These are phyloP conservation scores for Villa cingulata DNA, from an alignment of 2,888 invertebrate species.

Conservation along the genomic window DNA sequence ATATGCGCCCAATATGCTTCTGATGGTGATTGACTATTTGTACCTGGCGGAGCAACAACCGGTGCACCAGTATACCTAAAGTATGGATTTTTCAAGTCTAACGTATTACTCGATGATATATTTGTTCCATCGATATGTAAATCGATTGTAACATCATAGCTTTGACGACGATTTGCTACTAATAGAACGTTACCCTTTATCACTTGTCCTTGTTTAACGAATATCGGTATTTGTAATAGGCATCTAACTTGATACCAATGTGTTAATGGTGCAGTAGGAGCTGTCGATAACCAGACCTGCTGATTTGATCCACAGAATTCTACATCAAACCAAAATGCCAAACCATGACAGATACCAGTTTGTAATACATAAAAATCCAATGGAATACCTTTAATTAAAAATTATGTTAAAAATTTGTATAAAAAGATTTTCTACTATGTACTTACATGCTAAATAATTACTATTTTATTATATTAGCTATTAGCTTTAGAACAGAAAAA, in stretches of 20 bases:
- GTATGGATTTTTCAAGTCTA: constrained; percentile 97
- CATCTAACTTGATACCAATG: constrained; percentile 99
- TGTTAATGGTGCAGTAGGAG: constrained; percentile 93
- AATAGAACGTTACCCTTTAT: constrained; percentile 77
- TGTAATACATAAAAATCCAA: constrained; percentile 83
- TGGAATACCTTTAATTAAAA: constrained; percentile 57
- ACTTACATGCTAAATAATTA: neutral
- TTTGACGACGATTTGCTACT: constrained; percentile 90
- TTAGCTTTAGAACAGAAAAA: too few species aligned
- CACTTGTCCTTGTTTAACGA: constrained; percentile 87
- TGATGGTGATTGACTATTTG: constrained; percentile 80
- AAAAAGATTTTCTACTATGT: neutral
- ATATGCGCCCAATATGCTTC: constrained; percentile 83
- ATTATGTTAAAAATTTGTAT: constrained; percentile 5
- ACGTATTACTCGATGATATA: constrained; percentile 73
- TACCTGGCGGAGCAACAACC: constrained; percentile 83
- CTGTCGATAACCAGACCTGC: constrained; percentile 92
- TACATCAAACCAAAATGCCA: constrained; percentile 99
- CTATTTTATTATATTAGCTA: neutral
- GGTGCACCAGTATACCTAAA: constrained; percentile 93
- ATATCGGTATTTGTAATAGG: constrained; percentile 81
- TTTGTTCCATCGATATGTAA: constrained; percentile 79
- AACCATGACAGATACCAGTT: constrained; percentile 88
- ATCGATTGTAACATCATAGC: constrained; percentile 96
- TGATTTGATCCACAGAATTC: constrained; percentile 83